Percentiles rank a stretch among this genome's conserved stretches.
phyloP scores from a whole-genome alignment of 2,797 vertebrate genomes.

The Xenentodon cancila region DNA sequence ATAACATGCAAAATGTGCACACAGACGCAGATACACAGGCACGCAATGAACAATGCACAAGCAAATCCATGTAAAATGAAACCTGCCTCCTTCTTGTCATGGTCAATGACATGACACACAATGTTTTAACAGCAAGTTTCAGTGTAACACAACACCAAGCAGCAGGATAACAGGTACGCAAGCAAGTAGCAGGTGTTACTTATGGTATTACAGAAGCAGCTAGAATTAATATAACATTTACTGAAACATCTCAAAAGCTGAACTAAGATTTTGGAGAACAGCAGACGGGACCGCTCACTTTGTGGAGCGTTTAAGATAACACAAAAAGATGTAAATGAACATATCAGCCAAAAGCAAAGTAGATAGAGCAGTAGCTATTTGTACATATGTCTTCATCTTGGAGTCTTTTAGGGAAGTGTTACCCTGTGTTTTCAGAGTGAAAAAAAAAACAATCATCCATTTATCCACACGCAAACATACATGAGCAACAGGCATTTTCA shows the following conservation, averaged over 20 bases:
- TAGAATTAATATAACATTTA: conserved; percentile 15
- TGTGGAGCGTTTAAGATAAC: neutral
- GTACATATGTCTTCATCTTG: conserved; percentile 76
- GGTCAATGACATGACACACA: conserved; percentile 20
- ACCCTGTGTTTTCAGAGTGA: conserved; percentile 28
- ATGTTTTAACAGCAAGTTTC: conserved; percentile 55
- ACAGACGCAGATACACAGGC: conserved; percentile 20
- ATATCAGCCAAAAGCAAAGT: conserved; percentile 20
- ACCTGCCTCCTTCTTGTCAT: conserved; percentile 45
- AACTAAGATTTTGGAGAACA: neutral
- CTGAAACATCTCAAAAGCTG: neutral
- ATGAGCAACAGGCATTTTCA: neutral
- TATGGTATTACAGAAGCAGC: neutral
- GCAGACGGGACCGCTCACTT: neutral
- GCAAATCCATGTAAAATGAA: conserved; percentile 76
- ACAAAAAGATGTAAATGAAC: conserved; percentile 3
- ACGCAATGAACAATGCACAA: conserved; percentile 49
- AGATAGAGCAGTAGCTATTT: conserved; percentile 22
- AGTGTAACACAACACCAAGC: conserved; percentile 57
- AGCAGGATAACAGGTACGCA: conserved; percentile 17
- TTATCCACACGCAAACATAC: conserved; percentile 26
- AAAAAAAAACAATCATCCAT: neutral
- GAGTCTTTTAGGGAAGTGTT: conserved; percentile 72
- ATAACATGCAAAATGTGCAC: conserved; percentile 68
- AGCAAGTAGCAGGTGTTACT: conserved; percentile 17